Base-by-base conservation (phyloP, 2,797 vertebrate species). In the Cacajao melanocephalus region DNA sequence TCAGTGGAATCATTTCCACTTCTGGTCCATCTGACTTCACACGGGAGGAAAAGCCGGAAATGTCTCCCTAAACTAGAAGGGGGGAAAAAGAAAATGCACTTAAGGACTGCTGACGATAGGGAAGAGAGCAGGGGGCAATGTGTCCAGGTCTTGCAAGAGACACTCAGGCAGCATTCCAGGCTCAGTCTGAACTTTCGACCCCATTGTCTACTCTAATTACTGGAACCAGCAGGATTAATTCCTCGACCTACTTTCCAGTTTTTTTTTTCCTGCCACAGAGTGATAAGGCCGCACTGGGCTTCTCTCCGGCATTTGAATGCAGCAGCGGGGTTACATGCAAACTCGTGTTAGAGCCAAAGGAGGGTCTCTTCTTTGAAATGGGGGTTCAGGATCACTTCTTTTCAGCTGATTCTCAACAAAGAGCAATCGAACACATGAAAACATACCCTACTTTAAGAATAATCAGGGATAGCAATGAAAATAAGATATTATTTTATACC, bases 201-300 rank as follows among this genome's bases (percentile, higher is more conserved):
- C 96, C 93, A 39, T 85, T 97, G 98, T 98, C 98, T 83, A 84
- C 97, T 98, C 98, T 98, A 98, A 98, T 98, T 98, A 98, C 98
- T 98, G 98, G 98, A 98, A 98, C 97, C 97, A 97, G 98, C 97
- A 98, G 98, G 98, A 98, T 98, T 98, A 98, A 97, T 97, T 98
- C 98, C 96, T 98, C 39, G 20, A 98, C 98, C 98, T 98, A 98
- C 98, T 99, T 98, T 98, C 96, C 48, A 96, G 75, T 57, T n/a
- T 33, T 58, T 52, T 64, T 97, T 92, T 30, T 96, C 76, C 94
- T 98, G 93, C 96, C 84, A 80, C 96, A 96, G 90, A 96, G 84
- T 0, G 41, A 95, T 94, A 94, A 39, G 92, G 95, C 92, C 90
- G 92, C 64, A 6, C 78, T 30, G 94, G 93, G 78, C 78, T 88